These are phyloP conservation scores for Drosophila fulvimacula DNA, from an alignment of 2,888 invertebrate species.

Conservation along the genomic window DNA sequence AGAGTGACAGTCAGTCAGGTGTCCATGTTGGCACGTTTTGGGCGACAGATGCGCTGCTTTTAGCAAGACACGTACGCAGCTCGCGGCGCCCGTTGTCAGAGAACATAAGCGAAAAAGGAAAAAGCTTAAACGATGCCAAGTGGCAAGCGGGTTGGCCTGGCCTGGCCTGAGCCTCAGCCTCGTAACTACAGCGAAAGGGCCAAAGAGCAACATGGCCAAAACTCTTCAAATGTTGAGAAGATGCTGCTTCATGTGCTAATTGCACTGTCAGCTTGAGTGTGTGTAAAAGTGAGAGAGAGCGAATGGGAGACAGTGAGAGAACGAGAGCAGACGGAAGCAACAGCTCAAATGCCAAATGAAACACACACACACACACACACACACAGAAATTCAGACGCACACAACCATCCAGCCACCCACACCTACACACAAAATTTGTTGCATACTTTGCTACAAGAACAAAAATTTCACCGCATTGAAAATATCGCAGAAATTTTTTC, in stretches of 20 bases:
- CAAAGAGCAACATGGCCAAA: conserved; percentile 52
- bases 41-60: conserved; percentile 40
- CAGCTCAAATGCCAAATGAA: conserved; percentile 70
- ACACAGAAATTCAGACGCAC: too few species aligned
- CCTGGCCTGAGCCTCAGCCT: conserved; percentile 8
- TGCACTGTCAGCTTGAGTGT: conserved; percentile 76
- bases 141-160: conserved; percentile 53
- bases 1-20: conserved; percentile 26
- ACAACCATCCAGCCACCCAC: not conserved
- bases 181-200: conserved; percentile 38
- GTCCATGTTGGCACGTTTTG: conserved; percentile 47
- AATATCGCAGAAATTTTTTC: conserved; percentile 36
- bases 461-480: conserved; percentile 36
- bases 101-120: conserved; percentile 31
- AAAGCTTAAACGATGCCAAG: conserved; percentile 75
- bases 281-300: conserved; percentile 6
- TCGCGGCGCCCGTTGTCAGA: conserved; percentile 37
- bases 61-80: conserved; percentile 59
- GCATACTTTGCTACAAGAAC: conserved; percentile 73
- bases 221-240: conserved; percentile 71
- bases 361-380: conserved; percentile 24
- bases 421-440: conserved; percentile 56
- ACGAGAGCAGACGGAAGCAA: conserved; percentile 62
- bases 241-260: conserved; percentile 81
- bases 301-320: not conserved